These are phyloP conservation scores for Apaloderma vittatum DNA, from an alignment of 2,113 vertebrate genomes.

Conservation along the genomic window DNA sequence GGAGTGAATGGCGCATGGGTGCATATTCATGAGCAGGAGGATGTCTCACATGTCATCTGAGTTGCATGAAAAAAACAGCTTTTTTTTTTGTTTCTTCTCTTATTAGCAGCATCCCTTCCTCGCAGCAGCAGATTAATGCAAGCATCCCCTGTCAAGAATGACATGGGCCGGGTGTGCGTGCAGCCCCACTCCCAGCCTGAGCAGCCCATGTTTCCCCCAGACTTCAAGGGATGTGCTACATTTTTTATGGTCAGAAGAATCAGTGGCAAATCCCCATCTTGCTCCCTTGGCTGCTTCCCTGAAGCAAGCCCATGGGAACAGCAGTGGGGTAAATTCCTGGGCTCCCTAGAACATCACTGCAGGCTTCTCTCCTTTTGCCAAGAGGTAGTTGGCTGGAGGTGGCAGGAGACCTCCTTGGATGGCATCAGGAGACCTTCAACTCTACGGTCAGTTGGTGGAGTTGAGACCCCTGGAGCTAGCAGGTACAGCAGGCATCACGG, in stretches of 20 bases:
- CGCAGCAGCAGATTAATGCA: not conserved
- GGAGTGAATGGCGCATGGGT: not conserved
- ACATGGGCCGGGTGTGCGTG: not conserved
- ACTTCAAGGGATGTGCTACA: not conserved
- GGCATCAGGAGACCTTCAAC: not conserved
- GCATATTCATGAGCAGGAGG: not conserved
- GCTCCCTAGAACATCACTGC: not conserved
- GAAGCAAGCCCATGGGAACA: not conserved
- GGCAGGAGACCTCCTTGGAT: not conserved
- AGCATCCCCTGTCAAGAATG: not conserved
- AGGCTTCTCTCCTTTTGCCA: not conserved
- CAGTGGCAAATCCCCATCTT: not conserved
- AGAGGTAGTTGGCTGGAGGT: not conserved
- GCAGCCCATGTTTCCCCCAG: not conserved
- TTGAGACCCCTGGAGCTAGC: accelerated
- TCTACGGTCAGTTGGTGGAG: not conserved
- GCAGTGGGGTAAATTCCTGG: accelerated
- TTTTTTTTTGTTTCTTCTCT: not conserved
- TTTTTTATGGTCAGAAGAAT: not conserved
- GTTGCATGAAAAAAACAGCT: not conserved
- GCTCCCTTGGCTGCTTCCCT: not conserved
- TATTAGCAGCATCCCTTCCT: not conserved
- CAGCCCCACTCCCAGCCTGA: not conserved
- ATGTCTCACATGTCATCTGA: accelerated
- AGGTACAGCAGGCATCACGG: accelerated